These are phyloP conservation scores for Coelogynopora nodosa DNA, from an alignment of 2,888 invertebrate species.

Conservation along the genomic window DNA sequence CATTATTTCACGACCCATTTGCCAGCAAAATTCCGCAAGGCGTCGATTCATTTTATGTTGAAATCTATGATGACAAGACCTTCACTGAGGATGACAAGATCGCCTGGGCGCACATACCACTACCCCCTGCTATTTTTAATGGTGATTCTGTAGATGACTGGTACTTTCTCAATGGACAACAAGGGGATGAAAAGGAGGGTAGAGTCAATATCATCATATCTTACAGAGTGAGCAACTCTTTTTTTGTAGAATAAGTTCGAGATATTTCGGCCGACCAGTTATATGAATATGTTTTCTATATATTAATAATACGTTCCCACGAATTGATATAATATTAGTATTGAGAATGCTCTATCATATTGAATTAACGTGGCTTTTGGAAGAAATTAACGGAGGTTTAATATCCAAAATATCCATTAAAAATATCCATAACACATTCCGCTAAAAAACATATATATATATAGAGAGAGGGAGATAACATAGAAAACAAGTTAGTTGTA, in stretches of 20 bases:
- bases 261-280: too few relatives aligned
- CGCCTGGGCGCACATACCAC: constrained; percentile 84
- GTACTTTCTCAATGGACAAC: constrained; percentile 86
- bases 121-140: constrained; percentile 75
- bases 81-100: constrained; percentile 92
- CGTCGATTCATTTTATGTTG: constrained; percentile 80
- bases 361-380: too few relatives aligned
- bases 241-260: too few relatives aligned
- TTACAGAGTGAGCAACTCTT: background rate
- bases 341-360: too few relatives aligned
- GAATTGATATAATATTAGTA: background rate
- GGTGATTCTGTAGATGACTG: constrained; percentile 91
- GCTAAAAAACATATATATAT: too few relatives aligned
- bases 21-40: constrained; percentile 78
- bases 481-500: too few relatives aligned
- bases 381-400: too few relatives aligned
- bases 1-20: too few relatives aligned
- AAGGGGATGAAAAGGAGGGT: constrained; percentile 88
- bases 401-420: too few relatives aligned
- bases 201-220: constrained; percentile 79
- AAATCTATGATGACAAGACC: constrained; percentile 93
- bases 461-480: too few relatives aligned
- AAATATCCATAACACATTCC: too few relatives aligned
- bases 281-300: background rate
- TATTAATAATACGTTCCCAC: background rate